Conservation (phyloP, 2,888 invertebrate genomes). For the Acleris holmiana region DNA sequence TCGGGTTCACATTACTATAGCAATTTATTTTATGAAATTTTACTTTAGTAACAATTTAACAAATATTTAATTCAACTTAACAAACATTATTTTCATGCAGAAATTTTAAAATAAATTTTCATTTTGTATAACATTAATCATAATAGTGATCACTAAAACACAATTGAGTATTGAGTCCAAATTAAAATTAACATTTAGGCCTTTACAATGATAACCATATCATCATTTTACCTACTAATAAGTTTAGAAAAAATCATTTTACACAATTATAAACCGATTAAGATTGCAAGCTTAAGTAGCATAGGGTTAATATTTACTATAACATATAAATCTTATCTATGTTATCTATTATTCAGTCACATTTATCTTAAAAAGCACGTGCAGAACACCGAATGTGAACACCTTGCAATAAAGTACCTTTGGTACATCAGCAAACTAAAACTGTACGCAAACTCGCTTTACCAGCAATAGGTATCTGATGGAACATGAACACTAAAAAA, state of each 20-base stretch:
- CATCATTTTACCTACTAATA: too few species aligned
- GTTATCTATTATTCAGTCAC: slow-evolving; percentile 79
- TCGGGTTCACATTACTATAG: too few species aligned
- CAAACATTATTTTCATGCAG: background rate
- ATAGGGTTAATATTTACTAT: slow-evolving; percentile 47
- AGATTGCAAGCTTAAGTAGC: slow-evolving; percentile 49
- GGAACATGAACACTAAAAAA: slow-evolving; percentile 7
- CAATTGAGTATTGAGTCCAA: background rate
- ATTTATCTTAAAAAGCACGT: slow-evolving; percentile 75
- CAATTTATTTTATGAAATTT: too few species aligned
- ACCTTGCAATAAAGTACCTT: slow-evolving; percentile 47
- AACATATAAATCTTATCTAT: slow-evolving; percentile 50
- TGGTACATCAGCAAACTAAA: slow-evolving; percentile 29
- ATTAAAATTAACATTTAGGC: background rate
- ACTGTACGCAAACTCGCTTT: slow-evolving; percentile 20
- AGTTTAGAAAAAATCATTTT: too few species aligned
- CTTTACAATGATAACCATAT: background rate
- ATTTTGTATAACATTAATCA: too few species aligned
- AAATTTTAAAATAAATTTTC: background rate
- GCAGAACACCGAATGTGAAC: slow-evolving; percentile 67
- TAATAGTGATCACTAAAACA: background rate
- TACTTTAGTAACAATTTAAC: background rate
- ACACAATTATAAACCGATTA: slow-evolving; percentile 37
- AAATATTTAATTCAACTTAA: background rate
- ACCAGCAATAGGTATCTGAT: background rate